Conservation (phyloP, 2,113 vertebrate species). For the Cyphomyrus plagiostoma region DNA sequence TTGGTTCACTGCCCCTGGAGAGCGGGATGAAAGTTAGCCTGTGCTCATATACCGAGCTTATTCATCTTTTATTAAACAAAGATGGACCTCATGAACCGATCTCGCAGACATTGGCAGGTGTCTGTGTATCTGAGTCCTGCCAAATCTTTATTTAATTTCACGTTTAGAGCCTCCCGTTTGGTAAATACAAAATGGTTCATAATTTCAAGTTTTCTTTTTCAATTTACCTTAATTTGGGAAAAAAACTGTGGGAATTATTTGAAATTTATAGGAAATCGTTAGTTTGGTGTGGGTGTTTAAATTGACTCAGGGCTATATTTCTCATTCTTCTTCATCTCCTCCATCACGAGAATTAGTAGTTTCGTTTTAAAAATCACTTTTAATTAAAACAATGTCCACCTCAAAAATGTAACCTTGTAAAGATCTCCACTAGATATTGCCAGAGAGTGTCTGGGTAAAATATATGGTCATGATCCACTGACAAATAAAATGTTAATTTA, state of each 20-base stretch:
- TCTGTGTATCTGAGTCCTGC: neutral
- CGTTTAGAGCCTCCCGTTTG: neutral
- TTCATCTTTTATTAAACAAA: conserved; percentile 23
- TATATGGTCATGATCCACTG: neutral
- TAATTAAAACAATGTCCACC: neutral
- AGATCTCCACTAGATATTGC: neutral
- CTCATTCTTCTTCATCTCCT: neutral
- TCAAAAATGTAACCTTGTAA: neutral
- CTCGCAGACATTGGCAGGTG: neutral
- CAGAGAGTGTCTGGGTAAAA: neutral
- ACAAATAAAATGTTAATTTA: neutral
- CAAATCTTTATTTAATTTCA: conserved; percentile 5
- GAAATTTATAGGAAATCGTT: neutral
- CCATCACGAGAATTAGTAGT: neutral
- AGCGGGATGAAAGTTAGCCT: conserved; percentile 4
- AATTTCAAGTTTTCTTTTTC: neutral
- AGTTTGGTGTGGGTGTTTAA: neutral
- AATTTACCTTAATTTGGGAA: neutral
- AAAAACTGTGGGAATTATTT: neutral
- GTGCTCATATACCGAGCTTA: neutral
- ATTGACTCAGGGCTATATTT: neutral
- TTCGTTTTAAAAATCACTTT: neutral
- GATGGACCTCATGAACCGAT: neutral
- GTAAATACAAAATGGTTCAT: neutral
- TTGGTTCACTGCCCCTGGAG: neutral